Evolutionary conservation across 2,888 invertebrate genomes (phyloP).

Genomic region (Mythimna pallens): DNA sequence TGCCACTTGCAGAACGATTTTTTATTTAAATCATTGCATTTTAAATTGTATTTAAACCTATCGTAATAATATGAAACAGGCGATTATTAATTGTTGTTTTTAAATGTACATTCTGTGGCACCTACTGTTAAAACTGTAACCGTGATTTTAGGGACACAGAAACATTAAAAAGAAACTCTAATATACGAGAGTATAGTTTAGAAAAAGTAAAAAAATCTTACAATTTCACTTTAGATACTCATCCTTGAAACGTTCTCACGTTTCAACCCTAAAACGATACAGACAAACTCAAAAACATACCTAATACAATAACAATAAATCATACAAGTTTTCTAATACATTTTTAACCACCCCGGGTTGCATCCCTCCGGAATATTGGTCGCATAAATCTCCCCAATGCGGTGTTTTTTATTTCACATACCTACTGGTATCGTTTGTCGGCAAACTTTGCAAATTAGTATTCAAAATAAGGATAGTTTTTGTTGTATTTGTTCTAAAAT

Average conservation of each 20-base stretch:
- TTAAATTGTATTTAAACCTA: too few species aligned
- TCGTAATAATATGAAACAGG: too few species aligned
- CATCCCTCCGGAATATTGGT: constrained; percentile 69
- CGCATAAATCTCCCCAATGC: constrained; percentile 68
- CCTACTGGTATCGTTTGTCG: constrained; percentile 39
- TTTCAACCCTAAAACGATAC: constrained; percentile 44
- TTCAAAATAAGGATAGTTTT: constrained; percentile 6
- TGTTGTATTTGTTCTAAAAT: too few species aligned
- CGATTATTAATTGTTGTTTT: too few species aligned
- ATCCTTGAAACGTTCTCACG: neutral
- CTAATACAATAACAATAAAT: constrained; percentile 68
- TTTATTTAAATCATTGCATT: too few species aligned
- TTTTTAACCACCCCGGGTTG: constrained; percentile 68
- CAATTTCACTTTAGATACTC: neutral
- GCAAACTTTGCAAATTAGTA: constrained; percentile 29
- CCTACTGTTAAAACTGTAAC: too few species aligned
- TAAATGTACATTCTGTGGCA: too few species aligned
- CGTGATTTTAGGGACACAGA: too few species aligned
- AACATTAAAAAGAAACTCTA: too few species aligned
- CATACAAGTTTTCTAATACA: constrained; percentile 76
- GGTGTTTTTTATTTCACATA: constrained; percentile 64
- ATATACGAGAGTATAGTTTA: too few species aligned
- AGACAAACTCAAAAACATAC: constrained; percentile 38
- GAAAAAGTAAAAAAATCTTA: too few species aligned
- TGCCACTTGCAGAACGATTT: too few species aligned